phyloP scores from a whole-genome alignment of 2,888 invertebrate species.

The Lamproptera curius region DNA sequence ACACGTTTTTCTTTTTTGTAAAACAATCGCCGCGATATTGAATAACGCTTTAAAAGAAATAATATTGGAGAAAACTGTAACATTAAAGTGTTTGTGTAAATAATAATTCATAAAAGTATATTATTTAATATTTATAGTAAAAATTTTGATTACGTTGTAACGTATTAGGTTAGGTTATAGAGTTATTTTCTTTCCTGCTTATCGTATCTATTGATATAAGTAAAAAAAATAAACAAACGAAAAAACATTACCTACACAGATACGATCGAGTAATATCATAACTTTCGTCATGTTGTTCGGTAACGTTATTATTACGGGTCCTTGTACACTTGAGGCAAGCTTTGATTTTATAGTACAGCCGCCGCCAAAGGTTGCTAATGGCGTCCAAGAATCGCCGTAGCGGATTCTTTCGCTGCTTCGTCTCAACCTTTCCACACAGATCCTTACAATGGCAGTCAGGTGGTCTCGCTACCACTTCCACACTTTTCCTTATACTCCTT shows the following conservation, averaged over 20 bases:
- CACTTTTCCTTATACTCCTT: conserved; percentile 35
- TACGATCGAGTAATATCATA: conserved; percentile 40
- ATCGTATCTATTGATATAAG: neutral
- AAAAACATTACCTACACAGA: conserved; percentile 53
- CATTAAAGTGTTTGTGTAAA: neutral
- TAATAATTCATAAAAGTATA: neutral
- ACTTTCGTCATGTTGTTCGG: conserved; percentile 28
- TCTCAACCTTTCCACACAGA: conserved; percentile 31
- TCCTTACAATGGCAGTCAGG: conserved; percentile 59
- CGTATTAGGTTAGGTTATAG: neutral
- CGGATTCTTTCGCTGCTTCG: conserved; percentile 29
- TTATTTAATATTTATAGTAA: too few species aligned
- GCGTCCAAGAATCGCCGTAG: conserved; percentile 35
- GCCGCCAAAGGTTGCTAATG: conserved; percentile 29
- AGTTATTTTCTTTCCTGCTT: neutral
- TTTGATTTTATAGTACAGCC: conserved; percentile 37
- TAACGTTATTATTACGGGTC: conserved; percentile 26
- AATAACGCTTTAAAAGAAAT: neutral
- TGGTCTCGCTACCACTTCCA: conserved; percentile 45
- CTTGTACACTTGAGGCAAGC: conserved; percentile 30
- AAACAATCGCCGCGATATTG: neutral
- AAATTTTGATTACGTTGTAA: too few species aligned
- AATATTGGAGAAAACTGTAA: neutral
- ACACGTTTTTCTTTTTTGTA: neutral
- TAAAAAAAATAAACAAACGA: conserved; percentile 4